phyloP scores from a whole-genome alignment of 2,113 vertebrate species.

The Coreoperca whiteheadi region DNA sequence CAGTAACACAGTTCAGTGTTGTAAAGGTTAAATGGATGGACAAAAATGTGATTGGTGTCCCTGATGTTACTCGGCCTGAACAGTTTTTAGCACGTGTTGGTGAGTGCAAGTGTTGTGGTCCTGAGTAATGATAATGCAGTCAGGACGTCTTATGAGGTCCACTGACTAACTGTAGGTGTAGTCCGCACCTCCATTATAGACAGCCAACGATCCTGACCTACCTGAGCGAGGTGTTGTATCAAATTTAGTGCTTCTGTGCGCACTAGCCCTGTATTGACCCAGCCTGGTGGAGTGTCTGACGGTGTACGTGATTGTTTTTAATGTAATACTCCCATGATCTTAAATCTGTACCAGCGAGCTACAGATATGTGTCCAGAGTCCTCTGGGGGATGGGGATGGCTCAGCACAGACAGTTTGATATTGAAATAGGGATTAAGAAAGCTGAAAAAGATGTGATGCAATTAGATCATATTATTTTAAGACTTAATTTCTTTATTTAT shows the following conservation, averaged over 20 bases:
- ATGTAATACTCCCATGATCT: conserved; percentile 40
- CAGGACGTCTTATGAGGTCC: neutral
- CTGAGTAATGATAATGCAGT: neutral
- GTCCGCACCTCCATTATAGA: neutral
- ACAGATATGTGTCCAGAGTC: neutral
- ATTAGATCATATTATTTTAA: neutral
- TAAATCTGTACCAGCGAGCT: conserved; percentile 43
- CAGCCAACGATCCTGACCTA: neutral
- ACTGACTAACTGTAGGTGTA: neutral
- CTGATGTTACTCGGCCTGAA: neutral
- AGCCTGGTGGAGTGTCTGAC: neutral
- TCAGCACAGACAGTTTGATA: neutral
- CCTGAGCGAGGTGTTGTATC: neutral
- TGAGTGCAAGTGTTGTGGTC: neutral
- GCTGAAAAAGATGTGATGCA: neutral
- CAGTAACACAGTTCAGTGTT: neutral
- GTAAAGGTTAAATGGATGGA: neutral
- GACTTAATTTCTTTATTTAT: neutral
- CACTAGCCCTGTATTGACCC: neutral
- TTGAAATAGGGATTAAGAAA: neutral
- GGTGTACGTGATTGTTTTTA: neutral
- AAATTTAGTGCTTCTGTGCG: neutral
- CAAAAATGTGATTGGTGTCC: neutral
- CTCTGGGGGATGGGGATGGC: neutral
- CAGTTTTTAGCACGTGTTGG: neutral